A percentile compares a stretch with the other conserved stretches of the same genome.
Conservation (phyloP, 2,888 invertebrate species). For the Limnephilus rhombicus region DNA sequence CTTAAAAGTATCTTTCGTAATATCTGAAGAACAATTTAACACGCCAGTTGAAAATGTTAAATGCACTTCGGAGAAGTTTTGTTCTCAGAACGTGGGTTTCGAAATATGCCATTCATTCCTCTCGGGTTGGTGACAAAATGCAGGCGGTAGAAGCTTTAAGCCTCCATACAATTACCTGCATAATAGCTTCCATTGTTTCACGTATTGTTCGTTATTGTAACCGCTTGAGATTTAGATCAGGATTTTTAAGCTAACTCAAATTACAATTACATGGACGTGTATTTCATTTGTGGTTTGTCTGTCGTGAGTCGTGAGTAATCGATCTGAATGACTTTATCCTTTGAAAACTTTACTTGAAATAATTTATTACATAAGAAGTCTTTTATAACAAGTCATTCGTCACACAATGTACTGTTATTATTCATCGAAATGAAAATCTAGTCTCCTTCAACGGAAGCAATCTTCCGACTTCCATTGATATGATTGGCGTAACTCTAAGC, state of each 20-base stretch:
- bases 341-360: neutral
- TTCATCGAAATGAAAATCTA: too few species aligned
- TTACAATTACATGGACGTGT: neutral
- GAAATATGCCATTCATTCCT: slow-evolving; percentile 5
- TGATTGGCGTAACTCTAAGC: too few species aligned
- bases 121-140: neutral
- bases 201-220: neutral
- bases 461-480: too few species aligned
- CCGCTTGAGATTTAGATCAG: neutral
- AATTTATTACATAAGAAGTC: neutral
- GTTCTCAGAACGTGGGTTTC: slow-evolving; percentile 5
- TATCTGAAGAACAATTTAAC: neutral
- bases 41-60: neutral
- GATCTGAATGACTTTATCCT: neutral
- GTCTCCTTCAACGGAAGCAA: too few species aligned
- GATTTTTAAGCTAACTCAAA: neutral
- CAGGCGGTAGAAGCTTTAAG: neutral
- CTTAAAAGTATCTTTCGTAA: neutral
- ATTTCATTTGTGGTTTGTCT: neutral
- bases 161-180: neutral
- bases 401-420: neutral
- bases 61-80: neutral
- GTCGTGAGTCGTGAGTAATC: neutral
- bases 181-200: neutral
- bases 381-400: neutral